Conservation (phyloP, 23 tunicate genomes). For the Oikopleura dioica region DNA sequence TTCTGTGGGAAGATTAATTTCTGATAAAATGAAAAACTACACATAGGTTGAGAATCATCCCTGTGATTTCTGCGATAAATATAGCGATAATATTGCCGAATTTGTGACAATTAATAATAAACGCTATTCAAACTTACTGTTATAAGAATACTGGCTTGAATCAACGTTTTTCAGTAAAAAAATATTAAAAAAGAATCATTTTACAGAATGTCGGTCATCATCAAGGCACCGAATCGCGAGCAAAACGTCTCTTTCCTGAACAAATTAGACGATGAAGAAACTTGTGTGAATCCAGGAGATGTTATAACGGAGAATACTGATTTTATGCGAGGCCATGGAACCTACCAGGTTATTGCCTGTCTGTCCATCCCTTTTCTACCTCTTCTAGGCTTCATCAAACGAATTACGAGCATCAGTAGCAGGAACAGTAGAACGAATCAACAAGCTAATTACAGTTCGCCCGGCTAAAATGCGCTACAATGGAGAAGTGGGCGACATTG, state of each 20-base stretch:
- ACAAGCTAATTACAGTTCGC: constrained; percentile 71
- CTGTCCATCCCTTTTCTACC: no score
- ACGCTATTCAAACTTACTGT: no score
- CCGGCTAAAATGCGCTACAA: constrained; percentile 46
- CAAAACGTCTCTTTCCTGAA: background rate
- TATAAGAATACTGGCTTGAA: no score
- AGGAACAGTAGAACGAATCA: constrained; percentile 76
- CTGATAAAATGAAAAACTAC: no score
- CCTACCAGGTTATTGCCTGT: background rate
- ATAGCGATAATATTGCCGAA: no score
- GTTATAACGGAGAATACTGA: constrained; percentile 66
- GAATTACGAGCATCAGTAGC: constrained; percentile 71
- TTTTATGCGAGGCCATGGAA: constrained; percentile 92
- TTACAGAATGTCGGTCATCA: background rate
- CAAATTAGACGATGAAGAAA: background rate
- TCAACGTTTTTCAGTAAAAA: no score
- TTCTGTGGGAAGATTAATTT: no score
- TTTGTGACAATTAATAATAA: no score
- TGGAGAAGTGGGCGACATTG: constrained; percentile 92
- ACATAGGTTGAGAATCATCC: no score
- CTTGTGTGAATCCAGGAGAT: constrained; percentile 52
- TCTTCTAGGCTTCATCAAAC: constrained; percentile 2
- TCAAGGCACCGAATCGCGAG: background rate
- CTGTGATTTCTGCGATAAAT: no score
- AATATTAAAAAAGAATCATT: no score